Conservation (phyloP, 2,888 invertebrate species). For the Drosophila meridiana region DNA sequence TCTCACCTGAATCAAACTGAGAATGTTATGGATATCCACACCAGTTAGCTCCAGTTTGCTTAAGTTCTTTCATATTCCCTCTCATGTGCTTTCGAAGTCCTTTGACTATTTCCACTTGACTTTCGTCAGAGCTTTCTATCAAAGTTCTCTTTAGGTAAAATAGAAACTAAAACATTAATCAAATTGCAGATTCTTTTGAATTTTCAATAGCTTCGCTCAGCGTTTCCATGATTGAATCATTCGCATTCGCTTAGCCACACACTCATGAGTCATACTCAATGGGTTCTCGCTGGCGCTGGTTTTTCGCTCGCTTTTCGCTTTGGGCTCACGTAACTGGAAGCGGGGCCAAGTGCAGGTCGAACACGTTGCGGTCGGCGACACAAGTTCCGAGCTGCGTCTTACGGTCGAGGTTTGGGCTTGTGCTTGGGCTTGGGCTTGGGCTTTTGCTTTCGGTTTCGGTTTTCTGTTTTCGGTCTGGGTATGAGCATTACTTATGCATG, state of each 20-base stretch:
- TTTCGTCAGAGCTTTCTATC: background rate
- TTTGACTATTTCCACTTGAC: background rate
- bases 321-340: conserved; percentile 46
- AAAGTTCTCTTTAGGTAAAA: too few relatives aligned
- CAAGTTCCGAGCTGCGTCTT: conserved; percentile 15
- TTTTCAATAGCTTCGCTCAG: background rate
- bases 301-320: conserved; percentile 28
- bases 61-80: background rate
- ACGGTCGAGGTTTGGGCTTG: conserved; percentile 4
- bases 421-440: background rate
- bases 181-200: background rate
- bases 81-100: background rate
- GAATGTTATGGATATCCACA: background rate
- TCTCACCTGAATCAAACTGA: background rate
- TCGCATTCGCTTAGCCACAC: background rate
- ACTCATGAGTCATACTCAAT: conserved; percentile 41
- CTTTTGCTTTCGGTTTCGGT: background rate
- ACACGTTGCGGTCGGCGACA: conserved; percentile 20
- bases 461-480: background rate
- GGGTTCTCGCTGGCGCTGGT: conserved; percentile 22
- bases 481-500: conserved; percentile 53
- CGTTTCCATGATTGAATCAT: conserved; percentile 18
- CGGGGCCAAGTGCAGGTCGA: conserved; percentile 44
- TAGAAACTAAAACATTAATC: background rate
- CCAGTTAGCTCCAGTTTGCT: background rate